phyloP scores from a whole-genome alignment of 2,113 vertebrate genomes.

The Proterorhinus semilunaris region DNA sequence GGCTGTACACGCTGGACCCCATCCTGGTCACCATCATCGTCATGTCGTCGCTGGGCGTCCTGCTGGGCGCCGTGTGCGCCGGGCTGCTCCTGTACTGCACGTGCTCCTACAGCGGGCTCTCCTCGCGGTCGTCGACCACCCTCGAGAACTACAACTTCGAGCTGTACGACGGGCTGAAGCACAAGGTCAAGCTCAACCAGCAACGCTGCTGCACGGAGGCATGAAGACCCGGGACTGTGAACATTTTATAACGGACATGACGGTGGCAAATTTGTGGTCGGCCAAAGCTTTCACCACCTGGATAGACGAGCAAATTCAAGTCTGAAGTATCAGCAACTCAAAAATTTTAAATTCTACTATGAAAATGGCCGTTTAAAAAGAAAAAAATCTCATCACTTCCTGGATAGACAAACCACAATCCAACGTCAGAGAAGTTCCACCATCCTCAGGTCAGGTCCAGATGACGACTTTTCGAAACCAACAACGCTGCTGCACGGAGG shows the following conservation, averaged over 20 bases:
- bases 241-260: neutral
- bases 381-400: neutral
- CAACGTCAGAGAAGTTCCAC: neutral
- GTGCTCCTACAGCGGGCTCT: constrained; percentile 91
- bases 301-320: no score
- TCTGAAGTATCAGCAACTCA: no score
- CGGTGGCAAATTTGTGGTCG: neutral
- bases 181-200: constrained; percentile 98
- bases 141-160: constrained; percentile 99
- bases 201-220: constrained; percentile 98
- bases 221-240: constrained; percentile 66
- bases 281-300: no score
- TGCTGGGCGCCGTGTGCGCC: constrained; percentile 91
- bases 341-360: no score
- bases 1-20: constrained; percentile 94
- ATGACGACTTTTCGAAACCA: constrained; percentile 68
- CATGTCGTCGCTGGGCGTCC: constrained; percentile 95
- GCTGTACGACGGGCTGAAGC: constrained; percentile 97
- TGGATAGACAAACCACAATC: neutral
- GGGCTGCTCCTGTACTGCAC: constrained; percentile 97
- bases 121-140: constrained; percentile 92
- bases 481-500: constrained; percentile 96
- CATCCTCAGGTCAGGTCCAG: no score
- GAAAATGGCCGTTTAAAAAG: no score
- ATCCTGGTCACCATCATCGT: constrained; percentile 98